Base-by-base conservation (phyloP, 2,888 invertebrate genomes). In the Pollenia griseotomentosa region DNA sequence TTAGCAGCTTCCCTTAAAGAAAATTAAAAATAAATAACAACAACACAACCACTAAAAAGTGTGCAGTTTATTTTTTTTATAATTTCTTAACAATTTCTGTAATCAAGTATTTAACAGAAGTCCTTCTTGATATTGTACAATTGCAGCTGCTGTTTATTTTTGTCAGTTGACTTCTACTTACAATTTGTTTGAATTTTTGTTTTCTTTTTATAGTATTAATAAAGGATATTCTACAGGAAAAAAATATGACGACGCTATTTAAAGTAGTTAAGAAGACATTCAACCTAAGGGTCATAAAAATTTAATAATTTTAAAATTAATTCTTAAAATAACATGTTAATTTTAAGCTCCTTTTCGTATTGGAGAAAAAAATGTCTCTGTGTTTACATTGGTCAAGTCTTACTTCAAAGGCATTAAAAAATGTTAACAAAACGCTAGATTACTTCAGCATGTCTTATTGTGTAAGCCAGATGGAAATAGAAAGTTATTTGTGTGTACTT, bases 61-160 rank as follows among this genome's bases (percentile, higher is more conserved):
- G 74, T 59, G 66, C 68, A 65, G 46, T 81, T 68, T 33, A 33
- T 33, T 33, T 33, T 33, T 33, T 63, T 51, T 48, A 16, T 48
- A 51, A 63, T 19, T 46, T 53, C 14, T 83, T 63, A 83, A 77
- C 53, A 77, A 77, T 71, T 83, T 83, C 61, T 77, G 63, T 83
- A 77, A 83, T 83, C 70, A 83, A 83, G 55, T 70, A 70, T 83
- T 77, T 83, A 77, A 83, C 83, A 83, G 83, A 14, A 83, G 83
- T 77, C 70, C 48, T 59, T 66, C 53, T 12, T 48, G 16, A 75
- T 75, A 75, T 82, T 68, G 59, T 75, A 66, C 66, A 79, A 73
- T 79, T 84, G 78, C 83, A 84, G 83, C 83, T 84, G 83, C 78
- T 84, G 78, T 79, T 78, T 84, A 84, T 79, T 78, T 84, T 59